Base-by-base conservation (phyloP, 2,113 vertebrate species). In the Emydocephalus ijimae region DNA sequence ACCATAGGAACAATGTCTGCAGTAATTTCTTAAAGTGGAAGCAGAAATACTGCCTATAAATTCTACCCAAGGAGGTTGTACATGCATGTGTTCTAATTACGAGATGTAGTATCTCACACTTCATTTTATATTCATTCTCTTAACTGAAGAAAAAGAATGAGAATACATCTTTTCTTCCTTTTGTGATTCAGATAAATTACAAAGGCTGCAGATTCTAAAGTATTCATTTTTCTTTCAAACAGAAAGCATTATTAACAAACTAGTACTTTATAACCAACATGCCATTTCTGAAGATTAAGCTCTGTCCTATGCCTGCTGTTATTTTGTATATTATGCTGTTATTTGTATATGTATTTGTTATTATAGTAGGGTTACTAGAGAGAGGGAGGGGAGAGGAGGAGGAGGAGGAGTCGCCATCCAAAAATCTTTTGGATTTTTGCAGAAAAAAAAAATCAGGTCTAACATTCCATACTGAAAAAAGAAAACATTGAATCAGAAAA, bases 1-100 rank as follows among this genome's bases (percentile, higher is more conserved):
- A 97, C 96, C 96, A 97, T 96, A 95, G 97, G 91, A 98, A 98
- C 97, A 91, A 11, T 43, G 39, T 95, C 95, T 93, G 94, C 91
- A 87, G 74, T 93, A 95, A 95, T 95, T 96, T 96, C 96, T 97
- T 95, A 92, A 95, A 97, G 94, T 96, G 39, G 74, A 96, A 97
- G 90, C 94, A 91, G 52, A 96, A 92, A 85, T 54, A 92, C 43
- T 88, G 93, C 88, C 93, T 94, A 97, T 94, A 95, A 92, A 95
- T 95, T 95, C 95, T 1, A 96, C 94, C 74, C 90, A 69, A 89
- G 91, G 91, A 92, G 92, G 97, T 92, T 94, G 94, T 69, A 95
- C 29, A 86, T 81, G 95, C 94, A 96, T 97, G 96, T 85, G 91
- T 92, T 61, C 54, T 96, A 97, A 97, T 97, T 97, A 96, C 96